Percentiles rank a stretch among this genome's conserved stretches.
These are phyloP conservation scores for Bufo bufo DNA, from an alignment of 2,113 vertebrate species.

Conservation along the genomic window DNA sequence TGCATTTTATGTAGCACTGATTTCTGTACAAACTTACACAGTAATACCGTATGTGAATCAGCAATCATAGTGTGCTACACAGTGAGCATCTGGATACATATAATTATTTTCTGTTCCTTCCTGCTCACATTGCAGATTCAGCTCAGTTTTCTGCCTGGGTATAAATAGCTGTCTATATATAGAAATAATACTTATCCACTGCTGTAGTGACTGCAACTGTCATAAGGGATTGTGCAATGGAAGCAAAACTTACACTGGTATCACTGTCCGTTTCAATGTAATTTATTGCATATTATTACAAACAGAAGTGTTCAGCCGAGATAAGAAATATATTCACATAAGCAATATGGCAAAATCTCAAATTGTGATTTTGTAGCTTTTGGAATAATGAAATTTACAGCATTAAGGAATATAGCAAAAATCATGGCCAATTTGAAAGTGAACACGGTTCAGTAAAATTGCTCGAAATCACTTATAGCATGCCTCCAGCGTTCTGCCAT, in stretches of 20 bases:
- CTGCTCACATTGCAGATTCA: slow-evolving; percentile 38
- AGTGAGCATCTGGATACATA: slow-evolving; percentile 13
- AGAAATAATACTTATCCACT: slow-evolving; percentile 31
- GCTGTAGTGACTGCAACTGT: slow-evolving; percentile 30
- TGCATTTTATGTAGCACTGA: neutral
- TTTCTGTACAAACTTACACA: too few relatives aligned
- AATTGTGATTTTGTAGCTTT: neutral
- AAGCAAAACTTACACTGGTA: slow-evolving; percentile 13
- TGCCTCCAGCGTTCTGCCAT: neutral
- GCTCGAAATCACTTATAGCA: neutral
- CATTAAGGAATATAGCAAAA: neutral
- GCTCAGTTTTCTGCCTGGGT: slow-evolving; percentile 40
- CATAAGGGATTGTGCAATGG: slow-evolving; percentile 39
- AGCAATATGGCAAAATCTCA: neutral
- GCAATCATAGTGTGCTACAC: neutral
- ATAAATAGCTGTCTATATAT: slow-evolving; percentile 54
- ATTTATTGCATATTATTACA: slow-evolving; percentile 21
- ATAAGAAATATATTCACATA: neutral
- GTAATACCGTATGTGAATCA: neutral
- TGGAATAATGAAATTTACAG: neutral
- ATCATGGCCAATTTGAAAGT: neutral
- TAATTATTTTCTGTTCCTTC: neutral
- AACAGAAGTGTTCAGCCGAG: neutral
- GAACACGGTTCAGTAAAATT: neutral
- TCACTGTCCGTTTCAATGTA: neutral